phyloP scores from a whole-genome alignment of 2,888 invertebrate species.

The Scaptodrosophila latifasciaeformis region DNA sequence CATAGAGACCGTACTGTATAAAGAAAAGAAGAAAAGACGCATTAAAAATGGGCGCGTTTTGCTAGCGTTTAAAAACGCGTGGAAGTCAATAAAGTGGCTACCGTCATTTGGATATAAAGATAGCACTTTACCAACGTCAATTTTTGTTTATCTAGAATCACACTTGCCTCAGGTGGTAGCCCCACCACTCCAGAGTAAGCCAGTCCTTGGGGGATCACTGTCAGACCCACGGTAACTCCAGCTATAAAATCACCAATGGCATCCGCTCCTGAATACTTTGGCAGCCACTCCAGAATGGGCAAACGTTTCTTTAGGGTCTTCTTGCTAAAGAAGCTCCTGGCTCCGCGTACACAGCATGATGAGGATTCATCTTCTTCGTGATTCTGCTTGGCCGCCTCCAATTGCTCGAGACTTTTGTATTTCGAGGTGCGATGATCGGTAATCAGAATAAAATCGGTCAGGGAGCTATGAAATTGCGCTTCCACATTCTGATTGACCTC shows the following conservation, averaged over 20 bases:
- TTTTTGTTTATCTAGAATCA: background rate
- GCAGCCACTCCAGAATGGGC: slow-evolving; percentile 86
- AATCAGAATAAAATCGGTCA: slow-evolving; percentile 70
- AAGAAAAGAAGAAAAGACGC: background rate
- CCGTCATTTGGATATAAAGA: slow-evolving; percentile 8
- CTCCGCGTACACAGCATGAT: slow-evolving; percentile 35
- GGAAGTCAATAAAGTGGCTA: background rate
- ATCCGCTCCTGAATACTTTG: slow-evolving; percentile 82
- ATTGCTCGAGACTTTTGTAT: slow-evolving; percentile 53
- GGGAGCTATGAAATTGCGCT: slow-evolving; percentile 65
- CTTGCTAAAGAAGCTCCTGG: slow-evolving; percentile 78
- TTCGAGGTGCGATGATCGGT: slow-evolving; percentile 67
- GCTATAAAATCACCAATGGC: slow-evolving; percentile 92
- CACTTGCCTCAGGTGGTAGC: slow-evolving; percentile 80
- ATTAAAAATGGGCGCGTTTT: background rate
- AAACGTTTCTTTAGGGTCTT: slow-evolving; percentile 84
- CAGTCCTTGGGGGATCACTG: slow-evolving; percentile 84
- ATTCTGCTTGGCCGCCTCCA: slow-evolving; percentile 37
- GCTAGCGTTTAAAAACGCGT: slow-evolving; percentile 2
- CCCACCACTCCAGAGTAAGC: slow-evolving; percentile 88
- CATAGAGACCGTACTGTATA: slow-evolving; percentile 91
- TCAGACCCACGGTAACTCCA: slow-evolving; percentile 89
- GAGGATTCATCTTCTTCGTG: slow-evolving; percentile 19
- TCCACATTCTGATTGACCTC: slow-evolving; percentile 60
- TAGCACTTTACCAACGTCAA: background rate